These are phyloP conservation scores for Venustoraphidia nigricollis DNA, from an alignment of 2,888 invertebrate species.

Conservation along the genomic window DNA sequence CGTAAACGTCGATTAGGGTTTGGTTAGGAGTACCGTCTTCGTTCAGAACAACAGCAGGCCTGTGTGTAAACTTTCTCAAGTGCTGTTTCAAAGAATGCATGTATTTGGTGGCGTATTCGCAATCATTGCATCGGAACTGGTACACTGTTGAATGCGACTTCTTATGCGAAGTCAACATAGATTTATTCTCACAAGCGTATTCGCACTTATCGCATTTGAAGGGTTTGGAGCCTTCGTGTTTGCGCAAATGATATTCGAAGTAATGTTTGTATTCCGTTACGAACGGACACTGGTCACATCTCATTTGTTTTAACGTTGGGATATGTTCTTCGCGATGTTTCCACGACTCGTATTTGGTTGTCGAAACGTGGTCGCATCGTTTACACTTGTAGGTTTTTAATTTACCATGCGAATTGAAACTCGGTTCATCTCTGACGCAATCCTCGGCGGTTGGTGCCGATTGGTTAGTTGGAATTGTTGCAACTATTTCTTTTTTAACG, in stretches of 20 bases:
- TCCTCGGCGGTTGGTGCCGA: too few species aligned
- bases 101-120: conserved; percentile 94
- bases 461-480: too few species aligned
- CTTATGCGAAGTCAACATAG: conserved; percentile 96
- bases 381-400: conserved; percentile 86
- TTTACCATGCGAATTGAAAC: conserved; percentile 66
- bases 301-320: conserved; percentile 78
- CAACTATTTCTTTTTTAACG: conserved; percentile 33
- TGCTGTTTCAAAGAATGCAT: conserved; percentile 95
- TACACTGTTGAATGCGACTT: conserved; percentile 90
- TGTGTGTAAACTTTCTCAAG: conserved; percentile 79
- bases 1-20: conserved; percentile 81
- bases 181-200: conserved; percentile 92
- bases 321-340: conserved; percentile 83
- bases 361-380: conserved; percentile 71
- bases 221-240: conserved; percentile 90
- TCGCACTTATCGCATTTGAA: conserved; percentile 83
- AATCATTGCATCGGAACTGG: conserved; percentile 85
- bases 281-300: conserved; percentile 87
- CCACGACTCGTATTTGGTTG: conserved; percentile 88
- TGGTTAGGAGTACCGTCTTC: conserved; percentile 82
- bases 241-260: conserved; percentile 88
- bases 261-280: conserved; percentile 99
- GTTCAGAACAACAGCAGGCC: conserved; percentile 79
- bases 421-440: conserved; percentile 22